phyloP scores from a whole-genome alignment of 2,888 invertebrate genomes.

The Hirtodrosophila cameraria region DNA sequence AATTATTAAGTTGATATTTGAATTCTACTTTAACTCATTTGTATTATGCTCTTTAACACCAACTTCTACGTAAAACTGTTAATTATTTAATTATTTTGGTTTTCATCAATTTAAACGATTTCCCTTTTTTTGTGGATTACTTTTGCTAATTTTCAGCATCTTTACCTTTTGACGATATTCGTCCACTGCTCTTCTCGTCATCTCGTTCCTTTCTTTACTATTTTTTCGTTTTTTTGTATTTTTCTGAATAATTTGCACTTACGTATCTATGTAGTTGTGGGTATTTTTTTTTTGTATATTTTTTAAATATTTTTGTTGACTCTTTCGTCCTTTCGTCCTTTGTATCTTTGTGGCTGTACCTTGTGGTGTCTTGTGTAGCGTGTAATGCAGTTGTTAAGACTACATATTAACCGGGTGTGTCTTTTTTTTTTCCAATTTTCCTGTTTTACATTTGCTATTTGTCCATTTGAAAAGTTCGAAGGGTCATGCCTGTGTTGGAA shows the following conservation, averaged over 20 bases:
- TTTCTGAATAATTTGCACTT: slow-evolving; percentile 56
- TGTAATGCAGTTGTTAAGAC: slow-evolving; percentile 39
- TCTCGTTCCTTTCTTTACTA: slow-evolving; percentile 2
- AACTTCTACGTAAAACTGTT: slow-evolving; percentile 68
- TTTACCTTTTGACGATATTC: slow-evolving; percentile 34
- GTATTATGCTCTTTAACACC: slow-evolving; percentile 45
- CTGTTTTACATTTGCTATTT: slow-evolving; percentile 47
- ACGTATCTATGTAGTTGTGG: slow-evolving; percentile 33
- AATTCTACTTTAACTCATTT: slow-evolving; percentile 71
- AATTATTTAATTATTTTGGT: slow-evolving; percentile 33
- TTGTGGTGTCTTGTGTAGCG: slow-evolving; percentile 64
- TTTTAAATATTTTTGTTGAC: slow-evolving; percentile 12
- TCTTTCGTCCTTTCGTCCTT: slow-evolving; percentile 49
- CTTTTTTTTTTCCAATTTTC: slow-evolving; percentile 21
- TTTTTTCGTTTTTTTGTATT: slow-evolving; percentile 25
- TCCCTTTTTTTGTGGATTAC: slow-evolving; percentile 51
- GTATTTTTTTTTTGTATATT: slow-evolving; percentile 20
- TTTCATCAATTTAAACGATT: slow-evolving; percentile 10
- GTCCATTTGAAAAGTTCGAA: slow-evolving; percentile 69
- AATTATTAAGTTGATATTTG: slow-evolving; percentile 47
- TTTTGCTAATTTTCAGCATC: slow-evolving; percentile 55
- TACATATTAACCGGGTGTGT: slow-evolving; percentile 43
- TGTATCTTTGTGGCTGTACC: slow-evolving; percentile 65
- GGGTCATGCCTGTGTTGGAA: slow-evolving; percentile 71
- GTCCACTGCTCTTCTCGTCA: slow-evolving; percentile 11